phyloP scores from a whole-genome alignment of 35 echinoderm and acorn worm species.

The Stichopus chloronotus region DNA sequence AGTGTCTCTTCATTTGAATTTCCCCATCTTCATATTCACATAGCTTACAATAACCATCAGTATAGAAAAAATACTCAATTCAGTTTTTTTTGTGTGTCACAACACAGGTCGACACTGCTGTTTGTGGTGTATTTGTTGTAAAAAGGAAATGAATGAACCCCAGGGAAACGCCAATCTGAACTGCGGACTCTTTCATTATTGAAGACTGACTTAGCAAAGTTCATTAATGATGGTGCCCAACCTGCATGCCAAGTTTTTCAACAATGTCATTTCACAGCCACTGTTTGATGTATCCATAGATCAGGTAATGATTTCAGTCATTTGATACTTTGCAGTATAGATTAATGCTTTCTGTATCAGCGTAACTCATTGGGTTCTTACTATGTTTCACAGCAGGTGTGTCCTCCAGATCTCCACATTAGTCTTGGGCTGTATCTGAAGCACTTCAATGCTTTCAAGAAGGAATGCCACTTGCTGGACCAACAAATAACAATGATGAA shows the following conservation, averaged over 20 bases:
- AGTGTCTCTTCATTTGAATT: not conserved
- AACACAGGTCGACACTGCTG: not conserved
- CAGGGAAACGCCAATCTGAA: not conserved
- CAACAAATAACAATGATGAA: not conserved
- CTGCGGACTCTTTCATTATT: not conserved
- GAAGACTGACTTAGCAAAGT: not conserved
- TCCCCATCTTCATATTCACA: not conserved
- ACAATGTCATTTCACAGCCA: slow-evolving; percentile 24
- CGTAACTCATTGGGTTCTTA: not conserved
- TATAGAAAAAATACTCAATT: not conserved
- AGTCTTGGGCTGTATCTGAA: slow-evolving; percentile 28
- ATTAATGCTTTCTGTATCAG: not conserved
- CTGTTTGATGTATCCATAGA: not conserved
- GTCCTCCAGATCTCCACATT: slow-evolving; percentile 20
- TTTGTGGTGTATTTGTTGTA: not conserved
- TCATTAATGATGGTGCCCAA: not conserved
- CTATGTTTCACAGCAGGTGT: slow-evolving; percentile 34
- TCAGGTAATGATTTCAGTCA: slow-evolving; percentile 23
- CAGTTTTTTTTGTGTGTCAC: not conserved
- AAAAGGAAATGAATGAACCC: not conserved
- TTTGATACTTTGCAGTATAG: not conserved
- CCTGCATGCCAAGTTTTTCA: slow-evolving; percentile 4
- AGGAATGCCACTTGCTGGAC: slow-evolving; percentile 23
- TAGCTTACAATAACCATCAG: not conserved
- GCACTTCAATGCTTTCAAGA: slow-evolving; percentile 35